phyloP scores from a whole-genome alignment of 2,113 vertebrate species.

The Austrofundulus limnaeus region DNA sequence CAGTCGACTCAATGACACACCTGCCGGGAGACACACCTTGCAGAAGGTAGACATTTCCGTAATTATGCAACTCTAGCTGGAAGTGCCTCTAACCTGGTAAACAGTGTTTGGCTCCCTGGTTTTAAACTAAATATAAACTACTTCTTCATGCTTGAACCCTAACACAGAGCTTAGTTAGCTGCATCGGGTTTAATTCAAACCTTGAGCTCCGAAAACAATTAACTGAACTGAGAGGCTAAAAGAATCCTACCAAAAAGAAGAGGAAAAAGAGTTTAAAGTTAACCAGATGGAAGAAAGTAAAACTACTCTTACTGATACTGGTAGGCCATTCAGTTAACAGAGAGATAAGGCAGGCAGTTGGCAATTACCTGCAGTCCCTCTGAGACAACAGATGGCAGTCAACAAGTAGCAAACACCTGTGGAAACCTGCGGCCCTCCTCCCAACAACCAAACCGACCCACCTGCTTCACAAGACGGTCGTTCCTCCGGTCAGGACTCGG shows the following conservation, averaged over 20 bases:
- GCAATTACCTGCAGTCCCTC: neutral
- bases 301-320: no score
- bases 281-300: no score
- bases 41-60: constrained; percentile 35
- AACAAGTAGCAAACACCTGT: constrained; percentile 54
- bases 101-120: constrained; percentile 18
- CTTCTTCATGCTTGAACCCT: no score
- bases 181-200: no score
- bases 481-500: constrained; percentile 43
- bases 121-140: neutral
- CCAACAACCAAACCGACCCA: constrained; percentile 52
- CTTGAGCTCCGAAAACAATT: no score
- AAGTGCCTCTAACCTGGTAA: constrained; percentile 9
- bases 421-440: constrained; percentile 47
- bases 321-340: no score
- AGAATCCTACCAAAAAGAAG: no score
- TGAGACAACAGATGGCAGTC: neutral
- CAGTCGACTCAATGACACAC: constrained; percentile 52
- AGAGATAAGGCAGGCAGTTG: no score
- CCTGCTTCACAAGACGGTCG: constrained; percentile 72
- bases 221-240: no score
- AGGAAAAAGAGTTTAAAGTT: no score
- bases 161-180: no score
- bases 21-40: constrained; percentile 66
- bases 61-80: constrained; percentile 42